Evolutionary conservation across 1,140 invertebrate genomes (phyloP).

Genomic region (Drosophila lini): DNA sequence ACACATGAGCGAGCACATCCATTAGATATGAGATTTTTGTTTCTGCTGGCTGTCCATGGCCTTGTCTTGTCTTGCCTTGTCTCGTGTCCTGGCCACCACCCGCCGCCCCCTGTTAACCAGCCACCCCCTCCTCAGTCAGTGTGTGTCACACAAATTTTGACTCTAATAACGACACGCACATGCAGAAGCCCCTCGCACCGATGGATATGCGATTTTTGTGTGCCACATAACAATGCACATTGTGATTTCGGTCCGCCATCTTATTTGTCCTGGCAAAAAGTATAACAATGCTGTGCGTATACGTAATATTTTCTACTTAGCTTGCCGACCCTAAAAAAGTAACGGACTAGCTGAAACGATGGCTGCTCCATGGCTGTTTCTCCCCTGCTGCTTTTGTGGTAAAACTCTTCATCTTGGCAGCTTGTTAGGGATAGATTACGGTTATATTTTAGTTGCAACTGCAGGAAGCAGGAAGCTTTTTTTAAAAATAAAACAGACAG

Average conservation of each 20-base stretch:
- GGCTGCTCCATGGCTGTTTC: conserved; percentile 2
- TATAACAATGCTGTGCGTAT: conserved; percentile 54
- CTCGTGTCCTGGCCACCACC: conserved; percentile 2
- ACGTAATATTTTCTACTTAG: conserved; percentile 64
- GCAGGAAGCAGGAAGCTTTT: conserved; percentile 2
- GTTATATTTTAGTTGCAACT: conserved; percentile 21
- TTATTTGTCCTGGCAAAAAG: conserved; percentile 36
- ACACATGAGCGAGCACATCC: conserved; percentile 70
- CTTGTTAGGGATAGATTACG: conserved; percentile 31
- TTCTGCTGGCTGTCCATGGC: conserved; percentile 47
- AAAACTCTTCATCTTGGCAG: conserved; percentile 15
- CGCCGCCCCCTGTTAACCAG: not conserved
- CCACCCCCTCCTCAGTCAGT: too few species aligned
- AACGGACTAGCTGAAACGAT: conserved; percentile 24
- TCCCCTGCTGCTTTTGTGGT: not conserved
- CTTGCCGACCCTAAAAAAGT: conserved; percentile 44
- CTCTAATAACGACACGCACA: conserved; percentile 60
- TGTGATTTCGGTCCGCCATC: conserved; percentile 40
- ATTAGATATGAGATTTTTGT: conserved; percentile 79
- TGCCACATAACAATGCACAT: conserved; percentile 59
- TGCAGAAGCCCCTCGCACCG: conserved; percentile 34
- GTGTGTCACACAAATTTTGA: conserved; percentile 64
- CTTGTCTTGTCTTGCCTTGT: conserved; percentile 24
- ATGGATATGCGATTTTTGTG: conserved; percentile 53
- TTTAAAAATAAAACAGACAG: not conserved